These are phyloP conservation scores for Riparia riparia DNA, from an alignment of 2,113 vertebrate genomes.

Conservation along the genomic window DNA sequence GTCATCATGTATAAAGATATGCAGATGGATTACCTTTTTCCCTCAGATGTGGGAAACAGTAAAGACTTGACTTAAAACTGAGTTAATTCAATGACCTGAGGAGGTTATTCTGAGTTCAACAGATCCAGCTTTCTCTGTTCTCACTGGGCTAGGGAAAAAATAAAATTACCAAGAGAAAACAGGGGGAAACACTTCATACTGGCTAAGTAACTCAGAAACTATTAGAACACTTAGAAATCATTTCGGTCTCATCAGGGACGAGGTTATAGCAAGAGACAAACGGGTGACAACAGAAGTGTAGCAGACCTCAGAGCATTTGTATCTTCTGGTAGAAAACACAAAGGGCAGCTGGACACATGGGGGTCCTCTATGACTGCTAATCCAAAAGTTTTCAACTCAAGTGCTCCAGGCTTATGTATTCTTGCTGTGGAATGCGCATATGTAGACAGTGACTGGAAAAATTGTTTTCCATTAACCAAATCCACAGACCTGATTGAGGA, in stretches of 20 bases:
- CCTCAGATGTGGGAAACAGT: neutral
- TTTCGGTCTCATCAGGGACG: neutral
- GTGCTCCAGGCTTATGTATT: slow-evolving; percentile 11
- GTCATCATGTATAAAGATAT: neutral
- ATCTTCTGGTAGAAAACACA: neutral
- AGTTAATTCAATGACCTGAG: neutral
- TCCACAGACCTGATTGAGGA: slow-evolving; percentile 65
- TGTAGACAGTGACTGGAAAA: slow-evolving; percentile 58
- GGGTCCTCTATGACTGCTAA: neutral
- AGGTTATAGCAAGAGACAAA: neutral
- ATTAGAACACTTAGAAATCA: neutral
- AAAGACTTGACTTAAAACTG: neutral
- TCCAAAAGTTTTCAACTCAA: slow-evolving; percentile 10
- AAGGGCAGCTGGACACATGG: neutral
- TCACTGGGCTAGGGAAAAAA: neutral
- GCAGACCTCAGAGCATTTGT: neutral
- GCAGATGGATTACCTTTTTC: neutral
- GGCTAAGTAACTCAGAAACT: neutral
- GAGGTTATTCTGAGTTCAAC: neutral
- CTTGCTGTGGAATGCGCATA: slow-evolving; percentile 40
- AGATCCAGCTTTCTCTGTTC: neutral
- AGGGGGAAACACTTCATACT: neutral
- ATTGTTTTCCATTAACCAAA: slow-evolving; percentile 67
- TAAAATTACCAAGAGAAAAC: neutral
- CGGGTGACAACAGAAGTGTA: neutral